Evolutionary conservation across 2,888 invertebrate species (phyloP).

Genomic region (Ptycholaimellus sp.): DNA sequence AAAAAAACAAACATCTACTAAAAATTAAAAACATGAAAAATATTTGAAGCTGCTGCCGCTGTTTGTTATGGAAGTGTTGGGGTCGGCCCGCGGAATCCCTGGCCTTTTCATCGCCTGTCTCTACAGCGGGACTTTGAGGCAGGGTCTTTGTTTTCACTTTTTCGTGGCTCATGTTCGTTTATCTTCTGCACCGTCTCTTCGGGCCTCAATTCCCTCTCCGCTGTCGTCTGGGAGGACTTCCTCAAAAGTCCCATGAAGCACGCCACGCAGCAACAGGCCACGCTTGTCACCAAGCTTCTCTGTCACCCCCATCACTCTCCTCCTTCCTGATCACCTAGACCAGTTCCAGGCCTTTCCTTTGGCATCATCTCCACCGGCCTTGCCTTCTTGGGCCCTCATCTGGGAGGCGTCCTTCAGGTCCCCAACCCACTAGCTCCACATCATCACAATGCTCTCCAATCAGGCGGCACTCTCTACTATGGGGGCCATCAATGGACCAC

Average conservation of each 20-base stretch:
- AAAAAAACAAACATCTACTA: no score
- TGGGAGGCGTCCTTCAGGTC: conserved; percentile 5
- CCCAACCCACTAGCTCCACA: background rate
- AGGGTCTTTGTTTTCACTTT: no score
- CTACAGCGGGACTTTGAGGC: conserved; percentile 7
- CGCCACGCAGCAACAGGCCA: no score
- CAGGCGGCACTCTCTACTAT: conserved; percentile 4
- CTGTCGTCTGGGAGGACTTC: conserved; percentile 8
- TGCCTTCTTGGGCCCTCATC: background rate
- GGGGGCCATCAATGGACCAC: conserved; percentile 2
- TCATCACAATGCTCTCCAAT: background rate
- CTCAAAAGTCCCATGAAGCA: background rate
- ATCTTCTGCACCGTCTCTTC: conserved; percentile 9
- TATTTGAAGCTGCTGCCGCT: conserved; percentile 6
- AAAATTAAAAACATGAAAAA: no score
- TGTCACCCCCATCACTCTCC: no score
- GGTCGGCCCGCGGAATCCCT: conserved; percentile 1
- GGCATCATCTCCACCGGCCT: conserved; percentile 3
- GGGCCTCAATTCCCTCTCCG: conserved; percentile 7
- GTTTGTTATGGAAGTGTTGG: conserved; percentile 5
- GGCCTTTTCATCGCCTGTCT: conserved; percentile 8
- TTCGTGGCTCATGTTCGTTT: no score
- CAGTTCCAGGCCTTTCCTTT: conserved; percentile 1
- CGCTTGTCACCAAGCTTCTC: no score
- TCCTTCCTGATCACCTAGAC: no score